A percentile compares a stretch with the other conserved stretches of the same genome.
Evolutionary conservation across 2,797 vertebrate species (phyloP).

Genomic region (Trachops cirrhosus): DNA sequence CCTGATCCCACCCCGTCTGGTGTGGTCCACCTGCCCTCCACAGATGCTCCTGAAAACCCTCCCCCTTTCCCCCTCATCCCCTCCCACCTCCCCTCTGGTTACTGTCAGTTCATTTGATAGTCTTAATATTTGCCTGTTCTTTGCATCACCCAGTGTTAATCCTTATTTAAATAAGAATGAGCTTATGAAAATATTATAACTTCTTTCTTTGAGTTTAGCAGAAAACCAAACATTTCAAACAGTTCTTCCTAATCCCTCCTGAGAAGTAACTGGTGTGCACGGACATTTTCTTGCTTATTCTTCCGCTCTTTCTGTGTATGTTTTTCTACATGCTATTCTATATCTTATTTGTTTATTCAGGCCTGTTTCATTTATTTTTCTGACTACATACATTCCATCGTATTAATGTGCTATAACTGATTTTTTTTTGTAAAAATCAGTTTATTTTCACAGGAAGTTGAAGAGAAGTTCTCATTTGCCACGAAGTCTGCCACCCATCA

Average conservation of each 20-base stretch:
- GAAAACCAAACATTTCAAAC: background rate
- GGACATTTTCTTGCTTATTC: background rate
- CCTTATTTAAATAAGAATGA: background rate
- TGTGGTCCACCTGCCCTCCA: too few relatives aligned
- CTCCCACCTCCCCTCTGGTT: too few relatives aligned
- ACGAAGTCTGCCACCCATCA: background rate
- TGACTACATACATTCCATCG: background rate
- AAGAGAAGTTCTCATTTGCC: background rate
- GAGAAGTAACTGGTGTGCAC: background rate
- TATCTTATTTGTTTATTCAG: background rate
- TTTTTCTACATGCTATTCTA: background rate
- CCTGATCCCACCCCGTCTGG: too few relatives aligned
- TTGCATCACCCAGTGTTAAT: background rate
- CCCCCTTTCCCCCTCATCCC: too few relatives aligned
- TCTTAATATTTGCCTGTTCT: background rate
- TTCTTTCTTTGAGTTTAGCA: background rate
- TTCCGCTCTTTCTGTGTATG: background rate
- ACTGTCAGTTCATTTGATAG: too few relatives aligned
- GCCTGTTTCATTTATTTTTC: slow-evolving; percentile 71
- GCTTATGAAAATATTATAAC: background rate
- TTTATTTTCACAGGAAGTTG: background rate
- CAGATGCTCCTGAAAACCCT: too few relatives aligned
- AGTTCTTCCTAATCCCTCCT: background rate
- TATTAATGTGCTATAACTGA: background rate
- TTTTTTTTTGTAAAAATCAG: background rate